A percentile compares a stretch with the other conserved stretches of the same genome.
These are phyloP conservation scores for Smithornis capensis DNA, from an alignment of 2,113 vertebrate species.

Conservation along the genomic window DNA sequence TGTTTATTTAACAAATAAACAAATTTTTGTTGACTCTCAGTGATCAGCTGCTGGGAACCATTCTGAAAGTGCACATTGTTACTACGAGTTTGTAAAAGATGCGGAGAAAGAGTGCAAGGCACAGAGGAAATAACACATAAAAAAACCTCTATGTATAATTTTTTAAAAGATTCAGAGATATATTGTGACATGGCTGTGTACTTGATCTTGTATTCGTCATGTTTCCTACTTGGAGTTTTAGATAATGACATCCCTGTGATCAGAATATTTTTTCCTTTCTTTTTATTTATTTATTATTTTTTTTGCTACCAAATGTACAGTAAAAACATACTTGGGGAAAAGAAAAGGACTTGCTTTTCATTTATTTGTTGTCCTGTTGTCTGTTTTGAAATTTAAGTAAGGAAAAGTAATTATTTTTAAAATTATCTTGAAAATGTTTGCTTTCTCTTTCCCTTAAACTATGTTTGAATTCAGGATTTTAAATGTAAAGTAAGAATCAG, in stretches of 20 bases:
- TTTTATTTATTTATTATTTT: constrained; percentile 12
- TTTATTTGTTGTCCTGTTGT: constrained; percentile 23
- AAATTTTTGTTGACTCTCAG: constrained; percentile 5
- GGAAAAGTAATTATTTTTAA: neutral
- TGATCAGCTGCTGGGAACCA: neutral
- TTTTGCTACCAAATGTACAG: constrained; percentile 73
- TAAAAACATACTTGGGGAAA: constrained; percentile 60
- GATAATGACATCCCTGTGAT: constrained; percentile 63
- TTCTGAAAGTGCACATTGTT: constrained; percentile 29
- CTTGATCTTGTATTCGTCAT: constrained; percentile 67
- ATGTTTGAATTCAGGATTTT: neutral
- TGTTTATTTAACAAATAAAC: neutral
- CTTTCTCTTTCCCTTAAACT: neutral
- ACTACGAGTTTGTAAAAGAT: constrained; percentile 21
- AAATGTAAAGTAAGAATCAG: neutral
- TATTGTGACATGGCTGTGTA: constrained; percentile 66
- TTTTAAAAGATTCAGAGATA: constrained; percentile 49
- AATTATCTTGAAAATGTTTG: neutral
- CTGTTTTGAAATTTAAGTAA: neutral
- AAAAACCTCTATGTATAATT: constrained; percentile 27
- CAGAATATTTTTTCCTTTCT: constrained; percentile 53
- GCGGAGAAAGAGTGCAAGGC: neutral
- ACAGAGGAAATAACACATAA: constrained; percentile 6
- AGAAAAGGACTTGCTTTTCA: neutral
- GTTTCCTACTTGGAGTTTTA: constrained; percentile 73